Percentiles rank a stretch among this genome's conserved stretches.
Conservation (phyloP, 2,797 vertebrate genomes). For the Acanthiza pusilla region DNA sequence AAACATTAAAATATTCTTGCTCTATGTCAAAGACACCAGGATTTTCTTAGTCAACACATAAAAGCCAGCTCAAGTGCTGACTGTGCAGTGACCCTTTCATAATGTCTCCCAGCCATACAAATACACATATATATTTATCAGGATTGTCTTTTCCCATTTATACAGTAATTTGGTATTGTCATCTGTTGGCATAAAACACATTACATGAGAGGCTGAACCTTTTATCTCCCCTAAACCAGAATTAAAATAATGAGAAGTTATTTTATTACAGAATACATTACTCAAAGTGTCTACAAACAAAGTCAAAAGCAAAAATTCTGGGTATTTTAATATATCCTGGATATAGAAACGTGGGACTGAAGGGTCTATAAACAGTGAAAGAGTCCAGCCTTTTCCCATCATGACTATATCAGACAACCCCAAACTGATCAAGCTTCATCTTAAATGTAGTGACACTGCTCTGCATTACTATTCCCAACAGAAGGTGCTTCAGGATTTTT, state of each 20-base stretch:
- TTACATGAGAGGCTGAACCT: neutral
- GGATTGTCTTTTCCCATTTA: constrained; percentile 23
- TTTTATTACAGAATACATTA: constrained; percentile 8
- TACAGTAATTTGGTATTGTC: neutral
- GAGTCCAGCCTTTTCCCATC: neutral
- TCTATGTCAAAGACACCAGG: neutral
- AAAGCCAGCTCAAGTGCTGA: constrained; percentile 11
- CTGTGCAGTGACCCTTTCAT: constrained; percentile 40
- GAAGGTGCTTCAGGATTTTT: neutral
- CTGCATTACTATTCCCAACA: neutral
- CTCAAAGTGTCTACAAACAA: neutral
- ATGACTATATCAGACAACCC: neutral
- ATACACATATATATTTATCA: neutral
- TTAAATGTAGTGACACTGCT: neutral
- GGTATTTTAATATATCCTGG: neutral
- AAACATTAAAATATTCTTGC: neutral
- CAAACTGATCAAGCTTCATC: neutral
- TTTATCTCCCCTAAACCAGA: neutral
- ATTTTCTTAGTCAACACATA: constrained; percentile 32
- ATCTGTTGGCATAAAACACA: neutral
- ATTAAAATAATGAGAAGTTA: constrained; percentile 22
- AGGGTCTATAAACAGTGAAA: neutral
- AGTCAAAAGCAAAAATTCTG: neutral
- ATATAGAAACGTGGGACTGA: neutral
- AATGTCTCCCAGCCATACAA: constrained; percentile 17